These are phyloP conservation scores for Eupithecia tripunctaria DNA, from an alignment of 2,888 invertebrate species.

Conservation along the genomic window DNA sequence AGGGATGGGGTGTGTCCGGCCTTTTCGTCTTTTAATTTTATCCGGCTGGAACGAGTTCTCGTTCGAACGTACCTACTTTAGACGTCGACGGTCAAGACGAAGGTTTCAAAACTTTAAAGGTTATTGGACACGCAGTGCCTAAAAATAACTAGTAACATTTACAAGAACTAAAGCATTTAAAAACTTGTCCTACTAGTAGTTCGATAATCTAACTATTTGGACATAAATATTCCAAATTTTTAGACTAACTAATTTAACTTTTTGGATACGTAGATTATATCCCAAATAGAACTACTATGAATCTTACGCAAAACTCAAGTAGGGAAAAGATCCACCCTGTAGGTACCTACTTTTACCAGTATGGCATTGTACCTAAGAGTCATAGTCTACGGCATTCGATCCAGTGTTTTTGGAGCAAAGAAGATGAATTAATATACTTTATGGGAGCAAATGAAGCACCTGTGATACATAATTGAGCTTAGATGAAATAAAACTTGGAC, in stretches of 20 bases:
- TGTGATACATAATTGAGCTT: background rate
- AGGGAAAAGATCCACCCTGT: no score
- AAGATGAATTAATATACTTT: background rate
- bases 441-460: background rate
- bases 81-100: background rate
- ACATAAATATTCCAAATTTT: no score
- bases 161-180: background rate
- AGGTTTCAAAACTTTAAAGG: background rate
- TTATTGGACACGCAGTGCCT: background rate
- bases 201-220: no score
- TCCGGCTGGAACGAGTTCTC: background rate
- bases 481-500: no score
- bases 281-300: no score
- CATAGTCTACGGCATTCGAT: background rate
- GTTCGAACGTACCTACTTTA: background rate
- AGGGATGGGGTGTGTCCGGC: constrained; percentile 14
- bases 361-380: background rate
- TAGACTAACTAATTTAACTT: no score
- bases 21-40: background rate
- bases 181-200: no score
- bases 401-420: background rate
- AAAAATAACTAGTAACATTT: background rate
- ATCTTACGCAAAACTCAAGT: no score
- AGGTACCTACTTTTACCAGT: no score
- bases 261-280: no score